Evolutionary conservation across 2,113 vertebrate genomes (phyloP), one percentile per base, ranked within the genome.

Genomic region (Halichoeres trimaculatus): DNA sequence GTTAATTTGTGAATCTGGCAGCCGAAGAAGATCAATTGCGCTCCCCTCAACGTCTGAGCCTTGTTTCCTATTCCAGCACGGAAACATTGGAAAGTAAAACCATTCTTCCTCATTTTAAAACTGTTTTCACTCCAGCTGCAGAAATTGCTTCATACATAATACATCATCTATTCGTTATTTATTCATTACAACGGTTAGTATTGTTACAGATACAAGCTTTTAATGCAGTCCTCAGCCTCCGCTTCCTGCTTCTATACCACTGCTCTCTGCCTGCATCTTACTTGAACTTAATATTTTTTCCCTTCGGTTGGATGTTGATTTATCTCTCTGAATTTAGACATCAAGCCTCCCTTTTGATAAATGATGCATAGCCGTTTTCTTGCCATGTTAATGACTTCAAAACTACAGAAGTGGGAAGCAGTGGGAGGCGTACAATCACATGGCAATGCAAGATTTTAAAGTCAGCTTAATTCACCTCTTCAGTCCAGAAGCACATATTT

Each of bases 161-260:
- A 74, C 83, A 91, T 91, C 30, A 64, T 58, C 61, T 68, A 86
- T 84, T 74, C 74, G 86, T 91, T 90, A 89, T 89, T 90, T 92
- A 93, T 91, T 92, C 80, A 90, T 91, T 85, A 88, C 81, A 68
- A 80, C 63, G 78, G 84, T 89, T 88, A 84, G 84, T 61, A 72
- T 87, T 62, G 41, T 91, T 75, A 85, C 76, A 84, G 68, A 88
- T 80, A 68, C 82, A 72, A 64, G 86, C 63, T 84, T 86, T 87
- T 80, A 70, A 85, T 85, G 73, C 74, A 80, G 60, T 67, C 59
- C 26, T 82, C 76, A 38, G 65, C 73, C 69, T 79, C 70, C 50
- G 38, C 16, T 78, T 76, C 67, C 41, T 50, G 72, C 74, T 83
- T 81, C 77, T 58, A 5, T 68, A 19, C 52, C 43, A 59, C 54